Percentiles rank a stretch among this genome's conserved stretches.
Evolutionary conservation across 2,888 invertebrate species (phyloP).

Genomic region (Orthosia gothica): DNA sequence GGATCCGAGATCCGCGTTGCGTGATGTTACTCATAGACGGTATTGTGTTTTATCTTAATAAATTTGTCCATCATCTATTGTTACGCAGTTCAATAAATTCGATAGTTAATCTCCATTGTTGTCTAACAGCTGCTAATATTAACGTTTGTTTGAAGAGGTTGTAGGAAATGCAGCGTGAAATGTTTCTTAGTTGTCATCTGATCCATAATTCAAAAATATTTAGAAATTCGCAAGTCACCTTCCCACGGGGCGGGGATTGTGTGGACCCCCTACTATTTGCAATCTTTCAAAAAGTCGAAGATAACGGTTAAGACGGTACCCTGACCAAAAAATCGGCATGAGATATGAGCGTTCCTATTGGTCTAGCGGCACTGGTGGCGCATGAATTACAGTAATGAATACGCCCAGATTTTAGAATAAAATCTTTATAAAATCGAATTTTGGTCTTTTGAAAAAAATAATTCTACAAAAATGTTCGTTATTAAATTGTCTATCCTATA

Average conservation of each 20-base stretch:
- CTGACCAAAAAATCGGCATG: no score
- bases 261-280: conserved; percentile 52
- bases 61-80: conserved; percentile 75
- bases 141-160: conserved; percentile 46
- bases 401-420: no score
- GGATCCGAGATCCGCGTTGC: conserved; percentile 85
- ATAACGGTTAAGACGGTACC: no score
- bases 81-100: conserved; percentile 66
- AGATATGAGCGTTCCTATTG: no score
- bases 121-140: conserved; percentile 62
- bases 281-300: conserved; percentile 47
- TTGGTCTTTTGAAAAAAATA: no score
- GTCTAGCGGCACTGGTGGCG: no score
- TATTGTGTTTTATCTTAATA: conserved; percentile 78
- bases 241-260: conserved; percentile 78
- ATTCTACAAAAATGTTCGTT: no score
- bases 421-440: no score
- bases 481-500: no score
- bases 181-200: conserved; percentile 46
- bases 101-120: conserved; percentile 67
- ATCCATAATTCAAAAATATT: conserved; percentile 62
- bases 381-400: no score
- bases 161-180: conserved; percentile 49
- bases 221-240: conserved; percentile 77
- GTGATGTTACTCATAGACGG: conserved; percentile 78